Base-by-base conservation (phyloP, 2,888 invertebrate species). In the Orthonevra nobilis region DNA sequence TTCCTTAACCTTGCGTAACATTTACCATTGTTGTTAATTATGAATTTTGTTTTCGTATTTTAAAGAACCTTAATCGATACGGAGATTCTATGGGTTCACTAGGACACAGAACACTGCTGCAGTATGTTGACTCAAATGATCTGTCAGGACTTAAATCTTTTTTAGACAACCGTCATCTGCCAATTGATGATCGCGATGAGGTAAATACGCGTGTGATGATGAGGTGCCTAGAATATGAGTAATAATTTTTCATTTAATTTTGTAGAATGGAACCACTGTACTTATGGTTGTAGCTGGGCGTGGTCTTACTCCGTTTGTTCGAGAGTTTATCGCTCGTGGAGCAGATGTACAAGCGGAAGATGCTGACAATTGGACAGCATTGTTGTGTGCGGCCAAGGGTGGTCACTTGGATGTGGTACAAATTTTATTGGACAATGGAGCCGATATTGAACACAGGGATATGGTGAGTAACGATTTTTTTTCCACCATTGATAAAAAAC, bases 271-370 rank as follows among this genome's bases (percentile, higher is more conserved):
- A 81, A 94, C 95, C 77, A 97, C 98, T 48, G 95, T 96, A 56
- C 94, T 99, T 86, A 97, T 98, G 91, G 92, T 95, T 85, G 97
- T 98, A 44, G 93, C 96, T 72, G 92, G 94, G 85, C 94, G 94
- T 84, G 98, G 98, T 23, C 94, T 96, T 85, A 90, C 92, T 61
- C 92, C 93, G 40, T 95, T 98, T 88, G 96, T 95, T 50, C 92
- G 94, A 56, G 92, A 96, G 85, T 91, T 99, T 79, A 90, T 99
- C 82, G 92, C 94, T 61, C 94, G 96, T 86, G 97, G 97, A 72
- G 97, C 98, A 26, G 98, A 99, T 90, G 93, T 96, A 12, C 94
- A 96, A 88, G 94, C 95, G 9, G 94, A 96, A 85, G 99, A 99
- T 89, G 92, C 93, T 85, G 98, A 99, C 87, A 95, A 96, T 83